Percentiles rank a stretch among this genome's conserved stretches.
Evolutionary conservation across 2,113 vertebrate genomes (phyloP).

Genomic region (Actinemys pallida): DNA sequence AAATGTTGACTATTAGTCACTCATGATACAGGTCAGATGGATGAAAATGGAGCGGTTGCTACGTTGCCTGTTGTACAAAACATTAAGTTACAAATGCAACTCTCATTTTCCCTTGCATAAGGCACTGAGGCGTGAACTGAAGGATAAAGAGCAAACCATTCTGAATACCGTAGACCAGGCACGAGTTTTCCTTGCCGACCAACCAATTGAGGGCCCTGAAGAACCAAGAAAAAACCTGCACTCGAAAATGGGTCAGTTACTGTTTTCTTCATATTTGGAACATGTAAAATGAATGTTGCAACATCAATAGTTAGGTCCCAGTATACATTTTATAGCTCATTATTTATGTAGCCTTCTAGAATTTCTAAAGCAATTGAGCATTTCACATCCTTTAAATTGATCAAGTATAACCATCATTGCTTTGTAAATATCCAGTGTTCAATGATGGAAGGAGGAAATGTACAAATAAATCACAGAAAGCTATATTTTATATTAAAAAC

Average conservation of each 20-base stretch:
- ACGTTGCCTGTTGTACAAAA: not conserved
- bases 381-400: not conserved
- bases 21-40: not conserved
- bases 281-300: not conserved
- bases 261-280: not conserved
- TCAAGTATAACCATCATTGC: not conserved
- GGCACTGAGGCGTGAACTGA: constrained; percentile 89
- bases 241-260: constrained; percentile 88
- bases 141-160: constrained; percentile 90
- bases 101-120: constrained; percentile 74
- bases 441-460: not conserved
- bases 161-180: constrained; percentile 92
- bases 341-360: not conserved
- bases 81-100: not conserved
- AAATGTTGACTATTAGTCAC: not conserved
- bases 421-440: not conserved
- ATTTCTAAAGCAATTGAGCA: not conserved
- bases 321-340: not conserved
- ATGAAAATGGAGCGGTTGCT: not conserved
- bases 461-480: not conserved
- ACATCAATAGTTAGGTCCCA: not conserved
- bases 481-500: not conserved
- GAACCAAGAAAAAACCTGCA: constrained; percentile 92
- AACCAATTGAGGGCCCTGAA: constrained; percentile 95
- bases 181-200: constrained; percentile 93